Conservation (phyloP, 2,113 vertebrate genomes). For the Microcebus lehilahytsara region DNA sequence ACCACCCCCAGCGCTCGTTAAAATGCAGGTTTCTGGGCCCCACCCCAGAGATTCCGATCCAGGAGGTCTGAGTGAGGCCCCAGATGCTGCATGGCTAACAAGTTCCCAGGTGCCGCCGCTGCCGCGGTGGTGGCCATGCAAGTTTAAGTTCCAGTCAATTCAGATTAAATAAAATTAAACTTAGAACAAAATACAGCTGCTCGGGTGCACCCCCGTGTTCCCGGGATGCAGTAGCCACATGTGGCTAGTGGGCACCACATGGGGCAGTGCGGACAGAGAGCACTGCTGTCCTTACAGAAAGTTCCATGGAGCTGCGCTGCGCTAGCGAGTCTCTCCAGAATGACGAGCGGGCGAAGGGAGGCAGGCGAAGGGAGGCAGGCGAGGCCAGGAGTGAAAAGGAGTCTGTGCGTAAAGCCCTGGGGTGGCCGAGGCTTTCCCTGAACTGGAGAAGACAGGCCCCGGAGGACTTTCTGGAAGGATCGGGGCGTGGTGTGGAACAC, state of each 20-base stretch:
- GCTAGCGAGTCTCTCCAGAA: neutral
- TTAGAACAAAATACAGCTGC: neutral
- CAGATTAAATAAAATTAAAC: neutral
- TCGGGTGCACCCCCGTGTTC: neutral
- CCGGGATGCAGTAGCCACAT: neutral
- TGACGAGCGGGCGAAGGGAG: rapidly evolving
- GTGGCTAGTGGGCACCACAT: neutral
- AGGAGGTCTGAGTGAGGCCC: neutral
- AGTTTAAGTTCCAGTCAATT: neutral
- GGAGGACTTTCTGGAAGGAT: neutral
- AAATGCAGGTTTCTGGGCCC: neutral
- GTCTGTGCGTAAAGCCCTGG: neutral
- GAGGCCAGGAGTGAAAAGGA: neutral
- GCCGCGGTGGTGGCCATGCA: too few species aligned
- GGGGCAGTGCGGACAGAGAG: neutral
- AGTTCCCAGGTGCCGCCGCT: neutral
- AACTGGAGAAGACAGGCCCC: neutral
- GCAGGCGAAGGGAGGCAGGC: too few species aligned
- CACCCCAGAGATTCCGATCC: neutral
- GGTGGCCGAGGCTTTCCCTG: neutral
- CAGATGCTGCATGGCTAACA: neutral
- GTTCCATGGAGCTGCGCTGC: rapidly evolving
- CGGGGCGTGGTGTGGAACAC: neutral
- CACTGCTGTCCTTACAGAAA: rapidly evolving
- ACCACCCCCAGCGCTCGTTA: rapidly evolving